A percentile compares a stretch with the other conserved stretches of the same genome.
These are phyloP conservation scores for Ditula angustiorana DNA, from an alignment of 2,888 invertebrate genomes.

Conservation along the genomic window DNA sequence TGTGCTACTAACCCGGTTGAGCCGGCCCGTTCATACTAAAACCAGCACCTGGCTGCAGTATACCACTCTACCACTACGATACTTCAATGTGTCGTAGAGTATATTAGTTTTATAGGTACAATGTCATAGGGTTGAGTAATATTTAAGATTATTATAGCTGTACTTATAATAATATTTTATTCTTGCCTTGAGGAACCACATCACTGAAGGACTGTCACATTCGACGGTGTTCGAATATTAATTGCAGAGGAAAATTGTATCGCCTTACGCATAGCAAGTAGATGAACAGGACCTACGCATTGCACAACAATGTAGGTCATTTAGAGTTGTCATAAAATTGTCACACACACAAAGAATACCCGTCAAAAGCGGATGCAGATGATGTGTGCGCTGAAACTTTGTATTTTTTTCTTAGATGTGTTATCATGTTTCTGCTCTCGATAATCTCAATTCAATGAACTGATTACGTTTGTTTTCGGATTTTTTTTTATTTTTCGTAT, in stretches of 20 bases:
- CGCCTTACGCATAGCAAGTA: constrained; percentile 43
- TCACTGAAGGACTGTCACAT: constrained; percentile 48
- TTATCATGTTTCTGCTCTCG: too few relatives aligned
- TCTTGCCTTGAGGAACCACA: constrained; percentile 29
- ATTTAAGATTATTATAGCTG: background rate
- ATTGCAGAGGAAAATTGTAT: constrained; percentile 63
- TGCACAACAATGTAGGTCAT: background rate
- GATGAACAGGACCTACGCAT: constrained; percentile 23
- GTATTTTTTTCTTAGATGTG: too few relatives aligned
- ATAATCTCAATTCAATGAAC: background rate
- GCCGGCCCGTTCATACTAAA: too few relatives aligned
- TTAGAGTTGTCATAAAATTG: background rate
- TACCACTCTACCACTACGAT: too few relatives aligned
- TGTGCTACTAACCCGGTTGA: too few relatives aligned
- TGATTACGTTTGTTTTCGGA: too few relatives aligned
- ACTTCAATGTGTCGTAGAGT: too few relatives aligned
- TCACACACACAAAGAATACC: background rate
- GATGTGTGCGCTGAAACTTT: background rate
- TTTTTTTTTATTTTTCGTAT: too few relatives aligned
- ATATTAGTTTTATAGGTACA: too few relatives aligned
- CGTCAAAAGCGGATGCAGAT: background rate
- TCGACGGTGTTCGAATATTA: constrained; percentile 59
- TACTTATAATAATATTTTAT: constrained; percentile 11
- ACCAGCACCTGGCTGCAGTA: too few relatives aligned
- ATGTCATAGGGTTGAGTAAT: too few relatives aligned